Base-by-base conservation (phyloP, 2,888 invertebrate species). In the Eurytoma californica region DNA sequence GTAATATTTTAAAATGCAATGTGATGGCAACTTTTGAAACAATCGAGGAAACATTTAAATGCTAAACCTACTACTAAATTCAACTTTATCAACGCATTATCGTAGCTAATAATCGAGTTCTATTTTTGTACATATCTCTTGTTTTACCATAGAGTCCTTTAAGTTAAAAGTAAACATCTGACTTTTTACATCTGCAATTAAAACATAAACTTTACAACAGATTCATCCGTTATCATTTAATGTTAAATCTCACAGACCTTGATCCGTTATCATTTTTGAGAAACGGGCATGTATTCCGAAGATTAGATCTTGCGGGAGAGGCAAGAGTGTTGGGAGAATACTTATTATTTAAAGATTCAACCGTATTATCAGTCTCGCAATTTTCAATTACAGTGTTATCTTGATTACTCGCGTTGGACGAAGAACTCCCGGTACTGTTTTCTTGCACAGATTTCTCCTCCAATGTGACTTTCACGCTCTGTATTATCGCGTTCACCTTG, bases 211-310 rank as follows among this genome's bases (percentile, higher is more conserved):
- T 18, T 72, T 9, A 49, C 51, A 51, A 7, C 30, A 61, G 5
- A 24, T 65, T 49, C 12, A 14, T 16, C 18, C 14, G n/a, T 0
- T 60, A 51, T 83, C 63, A 81, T 28, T 82, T 78, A 24, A 83
- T 72, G 66, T 87, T 84, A 79, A 90, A 90, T 77, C 87, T 84
- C 3, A 90, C 90, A 4, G 83, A 85, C 70, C 88, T 89, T 14
- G 82, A 61, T 7, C 60, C 65, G 28, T 80, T 84, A 30, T 82
- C 85, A 72, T 84, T 84, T 72, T 84, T 86, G 55, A 78, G 76
- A 83, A 83, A 81, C 9, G 83, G 76, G 76, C 83, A 84, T 39
- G 51, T 70, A 60, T 74, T 84, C 4, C 82, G 84, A 14, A 85
- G 80, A 47, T 78, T 85, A 28, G 85, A 83, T 72, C 86, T 88